Evolutionary conservation across 2,113 vertebrate species (phyloP).

Genomic region (Bubalus kerabau): DNA sequence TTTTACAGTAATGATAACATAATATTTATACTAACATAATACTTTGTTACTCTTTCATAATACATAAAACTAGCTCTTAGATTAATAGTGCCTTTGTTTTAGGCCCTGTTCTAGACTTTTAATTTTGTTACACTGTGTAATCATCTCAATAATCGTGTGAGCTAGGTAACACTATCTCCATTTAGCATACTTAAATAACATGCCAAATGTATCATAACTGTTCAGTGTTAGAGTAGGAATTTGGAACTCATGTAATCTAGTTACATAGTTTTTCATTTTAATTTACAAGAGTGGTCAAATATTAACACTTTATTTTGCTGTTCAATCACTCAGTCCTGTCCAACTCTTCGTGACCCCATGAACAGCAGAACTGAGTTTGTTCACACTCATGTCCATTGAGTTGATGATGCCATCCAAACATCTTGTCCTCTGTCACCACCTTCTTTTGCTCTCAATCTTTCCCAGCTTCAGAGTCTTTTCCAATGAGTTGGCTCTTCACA

Average conservation of each 20-base stretch:
- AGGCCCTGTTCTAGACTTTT: background rate
- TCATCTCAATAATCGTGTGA: background rate
- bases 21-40: background rate
- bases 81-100: background rate
- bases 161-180: background rate
- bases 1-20: background rate
- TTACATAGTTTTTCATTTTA: background rate
- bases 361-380: background rate
- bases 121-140: background rate
- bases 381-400: background rate
- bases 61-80: background rate
- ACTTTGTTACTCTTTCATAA: background rate
- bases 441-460: background rate
- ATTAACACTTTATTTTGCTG: background rate
- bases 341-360: background rate
- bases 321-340: background rate
- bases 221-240: background rate
- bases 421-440: background rate
- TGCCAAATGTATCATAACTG: background rate
- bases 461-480: background rate
- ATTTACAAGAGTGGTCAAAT: background rate
- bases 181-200: background rate
- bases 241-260: background rate
- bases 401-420: background rate
- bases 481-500: background rate